phyloP scores from a whole-genome alignment of 1,140 invertebrate species.

The Heliconius hermathena region DNA sequence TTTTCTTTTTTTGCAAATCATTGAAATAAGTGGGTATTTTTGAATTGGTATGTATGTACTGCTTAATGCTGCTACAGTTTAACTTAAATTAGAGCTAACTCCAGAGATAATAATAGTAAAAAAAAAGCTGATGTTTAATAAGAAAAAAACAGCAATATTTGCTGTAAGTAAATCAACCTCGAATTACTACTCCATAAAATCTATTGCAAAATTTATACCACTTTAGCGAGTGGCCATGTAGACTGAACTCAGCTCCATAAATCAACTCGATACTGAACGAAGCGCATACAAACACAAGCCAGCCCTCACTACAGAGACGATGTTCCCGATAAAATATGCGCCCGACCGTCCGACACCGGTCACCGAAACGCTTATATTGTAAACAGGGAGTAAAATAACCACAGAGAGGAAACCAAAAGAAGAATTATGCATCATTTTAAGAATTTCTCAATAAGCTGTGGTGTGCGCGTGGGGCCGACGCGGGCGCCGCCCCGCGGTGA shows the following conservation, averaged over 20 bases:
- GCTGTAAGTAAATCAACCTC: slow-evolving; percentile 36
- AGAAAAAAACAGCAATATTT: background rate
- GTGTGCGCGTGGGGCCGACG: slow-evolving; percentile 69
- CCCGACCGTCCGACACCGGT: slow-evolving; percentile 54
- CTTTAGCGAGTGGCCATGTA: slow-evolving; percentile 32
- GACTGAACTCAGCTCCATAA: slow-evolving; percentile 53
- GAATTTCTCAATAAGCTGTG: slow-evolving; percentile 80
- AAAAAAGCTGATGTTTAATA: background rate
- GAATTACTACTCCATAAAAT: slow-evolving; percentile 37
- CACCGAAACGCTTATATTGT: slow-evolving; percentile 78
- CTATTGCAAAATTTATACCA: slow-evolving; percentile 31
- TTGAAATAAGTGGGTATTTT: too few species aligned
- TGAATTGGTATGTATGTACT: background rate
- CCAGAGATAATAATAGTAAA: too few species aligned
- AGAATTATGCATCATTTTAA: slow-evolving; percentile 76
- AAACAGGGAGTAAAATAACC: slow-evolving; percentile 77
- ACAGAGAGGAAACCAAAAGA: slow-evolving; percentile 71
- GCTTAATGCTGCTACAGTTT: too few species aligned
- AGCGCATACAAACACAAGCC: slow-evolving; percentile 41
- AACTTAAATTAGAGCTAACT: too few species aligned
- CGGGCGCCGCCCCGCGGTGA: slow-evolving; percentile 73
- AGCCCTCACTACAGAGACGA: slow-evolving; percentile 48
- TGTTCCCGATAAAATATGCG: slow-evolving; percentile 69
- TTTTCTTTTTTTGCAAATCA: background rate
- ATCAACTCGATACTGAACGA: slow-evolving; percentile 52